Conservation (phyloP, 1,140 invertebrate species). For the Drosophila arawakana region DNA sequence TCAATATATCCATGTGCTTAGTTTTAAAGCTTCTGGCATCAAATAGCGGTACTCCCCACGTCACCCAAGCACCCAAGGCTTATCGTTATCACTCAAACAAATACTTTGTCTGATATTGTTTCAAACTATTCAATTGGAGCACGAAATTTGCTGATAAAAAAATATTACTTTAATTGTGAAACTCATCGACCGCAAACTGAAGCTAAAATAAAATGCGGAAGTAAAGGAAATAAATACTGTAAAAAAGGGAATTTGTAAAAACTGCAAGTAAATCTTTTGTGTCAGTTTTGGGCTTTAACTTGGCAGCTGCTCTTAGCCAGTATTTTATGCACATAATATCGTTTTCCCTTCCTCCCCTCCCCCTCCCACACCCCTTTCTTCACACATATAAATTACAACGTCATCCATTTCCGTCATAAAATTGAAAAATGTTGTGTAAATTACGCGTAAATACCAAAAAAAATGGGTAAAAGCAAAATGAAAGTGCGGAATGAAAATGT, state of each 20-base stretch:
- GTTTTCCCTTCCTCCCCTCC: not conserved
- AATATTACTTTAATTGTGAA: conserved; percentile 10
- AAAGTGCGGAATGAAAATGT: conserved; percentile 56
- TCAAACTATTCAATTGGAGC: conserved; percentile 17
- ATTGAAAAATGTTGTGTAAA: conserved; percentile 82
- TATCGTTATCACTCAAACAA: conserved; percentile 27
- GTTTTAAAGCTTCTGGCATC: not conserved
- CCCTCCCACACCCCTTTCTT: not conserved
- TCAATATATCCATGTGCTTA: conserved; percentile 9
- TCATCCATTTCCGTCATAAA: conserved; percentile 81
- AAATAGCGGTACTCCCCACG: conserved; percentile 17
- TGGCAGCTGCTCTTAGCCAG: conserved; percentile 53
- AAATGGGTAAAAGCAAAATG: conserved; percentile 31
- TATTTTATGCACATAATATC: conserved; percentile 30
- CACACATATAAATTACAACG: conserved; percentile 60
- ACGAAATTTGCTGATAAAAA: not conserved
- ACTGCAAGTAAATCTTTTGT: conserved; percentile 67
- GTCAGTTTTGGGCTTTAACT: conserved; percentile 43
- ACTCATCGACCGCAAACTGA: conserved; percentile 23
- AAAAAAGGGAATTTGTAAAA: conserved; percentile 10
- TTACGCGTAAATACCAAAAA: conserved; percentile 77
- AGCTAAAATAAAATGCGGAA: not conserved
- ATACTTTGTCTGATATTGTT: conserved; percentile 1
- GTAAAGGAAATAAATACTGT: not conserved
- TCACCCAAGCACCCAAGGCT: conserved; percentile 1